These are phyloP conservation scores for Entelurus aequoreus DNA, from an alignment of 2,113 vertebrate species.

Conservation along the genomic window DNA sequence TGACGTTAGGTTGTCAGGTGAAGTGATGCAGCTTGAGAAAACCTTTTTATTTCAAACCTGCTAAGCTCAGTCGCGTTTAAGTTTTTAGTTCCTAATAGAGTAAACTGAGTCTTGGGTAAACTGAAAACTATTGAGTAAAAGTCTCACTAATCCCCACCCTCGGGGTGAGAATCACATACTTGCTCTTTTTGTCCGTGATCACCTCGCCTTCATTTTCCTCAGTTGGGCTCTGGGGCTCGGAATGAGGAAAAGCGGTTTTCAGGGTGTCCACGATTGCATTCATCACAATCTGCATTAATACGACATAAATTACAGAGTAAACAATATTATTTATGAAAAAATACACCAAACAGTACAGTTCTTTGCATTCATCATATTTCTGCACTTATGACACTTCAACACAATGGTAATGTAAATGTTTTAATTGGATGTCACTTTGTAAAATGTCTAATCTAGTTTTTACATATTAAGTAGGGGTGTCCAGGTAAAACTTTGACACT, in stretches of 20 bases:
- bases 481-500: too few species aligned
- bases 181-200: constrained; percentile 78
- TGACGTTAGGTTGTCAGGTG: too few species aligned
- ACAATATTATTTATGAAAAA: neutral
- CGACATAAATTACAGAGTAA: neutral
- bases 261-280: constrained; percentile 94
- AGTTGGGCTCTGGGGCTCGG: constrained; percentile 92
- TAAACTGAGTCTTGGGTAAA: too few species aligned
- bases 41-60: too few species aligned
- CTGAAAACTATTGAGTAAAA: too few species aligned
- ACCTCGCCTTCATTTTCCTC: constrained; percentile 83
- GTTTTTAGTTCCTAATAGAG: too few species aligned
- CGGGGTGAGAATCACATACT: constrained; percentile 58
- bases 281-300: constrained; percentile 81
- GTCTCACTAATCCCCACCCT: too few species aligned
- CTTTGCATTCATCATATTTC: neutral
- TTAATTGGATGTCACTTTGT: too few species aligned
- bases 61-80: too few species aligned
- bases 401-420: neutral
- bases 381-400: neutral
- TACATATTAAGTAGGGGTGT: too few species aligned
- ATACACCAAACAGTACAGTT: neutral
- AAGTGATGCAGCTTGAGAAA: too few species aligned
- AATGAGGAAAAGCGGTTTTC: constrained; percentile 92
- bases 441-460: too few species aligned